Percentiles rank a stretch among this genome's conserved stretches.
phyloP scores from a whole-genome alignment of 2,113 vertebrate species.

The Heterotis niloticus region DNA sequence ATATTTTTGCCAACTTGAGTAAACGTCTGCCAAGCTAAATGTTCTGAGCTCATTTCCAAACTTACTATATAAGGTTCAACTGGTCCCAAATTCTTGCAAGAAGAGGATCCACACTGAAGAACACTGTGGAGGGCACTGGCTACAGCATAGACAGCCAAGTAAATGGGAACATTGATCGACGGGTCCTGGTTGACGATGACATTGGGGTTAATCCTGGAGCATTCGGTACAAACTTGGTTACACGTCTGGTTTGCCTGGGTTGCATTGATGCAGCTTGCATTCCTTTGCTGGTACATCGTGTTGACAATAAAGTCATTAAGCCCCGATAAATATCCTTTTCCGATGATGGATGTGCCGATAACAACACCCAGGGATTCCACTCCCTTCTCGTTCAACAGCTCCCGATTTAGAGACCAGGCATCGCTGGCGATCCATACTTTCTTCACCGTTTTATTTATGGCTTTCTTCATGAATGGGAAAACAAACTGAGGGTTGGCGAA shows the following conservation, averaged over 20 bases:
- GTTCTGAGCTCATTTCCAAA: constrained; percentile 9
- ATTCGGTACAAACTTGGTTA: constrained; percentile 21
- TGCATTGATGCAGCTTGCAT: neutral
- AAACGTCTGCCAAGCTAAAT: neutral
- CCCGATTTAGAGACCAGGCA: constrained; percentile 38
- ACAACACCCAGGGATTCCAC: constrained; percentile 27
- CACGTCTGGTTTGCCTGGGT: neutral
- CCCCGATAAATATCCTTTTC: constrained; percentile 1
- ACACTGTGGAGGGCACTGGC: constrained; percentile 40
- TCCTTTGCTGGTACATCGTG: neutral
- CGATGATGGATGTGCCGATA: constrained; percentile 35
- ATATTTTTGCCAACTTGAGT: neutral
- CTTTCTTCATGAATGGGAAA: constrained; percentile 26
- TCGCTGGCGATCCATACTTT: constrained; percentile 45
- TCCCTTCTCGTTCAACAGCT: neutral
- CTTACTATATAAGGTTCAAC: constrained; percentile 73
- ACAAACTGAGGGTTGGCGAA: constrained; percentile 24
- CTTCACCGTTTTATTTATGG: constrained; percentile 24
- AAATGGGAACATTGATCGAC: constrained; percentile 38
- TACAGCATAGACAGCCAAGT: constrained; percentile 36
- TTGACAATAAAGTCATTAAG: constrained; percentile 21
- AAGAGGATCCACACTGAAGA: constrained; percentile 58
- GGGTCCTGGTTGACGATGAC: constrained; percentile 21
- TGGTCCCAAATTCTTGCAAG: constrained; percentile 48
- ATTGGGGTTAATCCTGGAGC: neutral